Percentiles rank a stretch among this genome's conserved stretches.
These are phyloP conservation scores for Augiades crinisus DNA, from an alignment of 2,888 invertebrate genomes.

Conservation along the genomic window DNA sequence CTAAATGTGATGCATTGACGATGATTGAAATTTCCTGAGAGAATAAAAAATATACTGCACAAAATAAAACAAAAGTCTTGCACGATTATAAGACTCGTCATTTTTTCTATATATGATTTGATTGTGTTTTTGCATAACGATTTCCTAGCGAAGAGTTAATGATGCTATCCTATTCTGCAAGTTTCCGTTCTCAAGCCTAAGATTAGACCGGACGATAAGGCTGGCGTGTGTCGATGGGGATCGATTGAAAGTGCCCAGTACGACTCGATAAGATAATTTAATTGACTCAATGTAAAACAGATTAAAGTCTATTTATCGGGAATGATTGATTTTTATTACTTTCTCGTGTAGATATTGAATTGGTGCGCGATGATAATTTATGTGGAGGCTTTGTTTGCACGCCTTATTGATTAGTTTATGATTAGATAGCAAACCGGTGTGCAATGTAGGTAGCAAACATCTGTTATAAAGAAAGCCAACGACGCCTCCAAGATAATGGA, in stretches of 20 bases:
- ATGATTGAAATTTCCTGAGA: too few relatives aligned
- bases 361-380: constrained; percentile 8
- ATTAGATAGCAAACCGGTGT: too few relatives aligned
- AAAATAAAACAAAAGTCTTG: too few relatives aligned
- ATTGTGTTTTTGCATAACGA: too few relatives aligned
- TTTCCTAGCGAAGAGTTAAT: background rate
- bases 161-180: background rate
- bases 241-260: constrained; percentile 20
- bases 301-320: constrained; percentile 20
- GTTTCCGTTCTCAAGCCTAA: constrained; percentile 5
- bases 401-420: too few relatives aligned
- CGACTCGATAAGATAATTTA: constrained; percentile 23
- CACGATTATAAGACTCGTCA: too few relatives aligned
- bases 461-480: too few relatives aligned
- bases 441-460: too few relatives aligned
- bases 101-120: too few relatives aligned
- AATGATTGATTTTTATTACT: constrained; percentile 27
- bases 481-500: too few relatives aligned
- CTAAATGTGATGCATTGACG: too few relatives aligned
- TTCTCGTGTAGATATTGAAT: constrained; percentile 21
- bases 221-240: constrained; percentile 7
- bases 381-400: constrained; percentile 1
- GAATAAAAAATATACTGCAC: too few relatives aligned
- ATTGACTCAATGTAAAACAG: constrained; percentile 24
- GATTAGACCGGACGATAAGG: constrained; percentile 12